Conservation (phyloP, 2,888 invertebrate species). For the Parthenolecanium corni region DNA sequence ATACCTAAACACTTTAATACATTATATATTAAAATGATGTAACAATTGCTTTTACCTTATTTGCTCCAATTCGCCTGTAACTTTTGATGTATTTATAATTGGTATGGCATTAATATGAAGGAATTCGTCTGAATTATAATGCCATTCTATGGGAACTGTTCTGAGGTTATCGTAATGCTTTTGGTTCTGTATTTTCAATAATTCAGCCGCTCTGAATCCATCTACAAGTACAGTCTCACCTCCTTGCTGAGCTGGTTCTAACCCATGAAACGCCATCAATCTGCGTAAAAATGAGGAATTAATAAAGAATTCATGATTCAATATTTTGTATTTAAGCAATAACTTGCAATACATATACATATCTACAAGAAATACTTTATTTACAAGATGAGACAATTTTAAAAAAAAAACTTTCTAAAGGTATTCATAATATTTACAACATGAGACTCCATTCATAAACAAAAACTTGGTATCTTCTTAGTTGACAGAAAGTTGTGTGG, state of each 20-base stretch:
- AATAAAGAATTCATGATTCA: background rate
- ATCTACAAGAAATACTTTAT: too few relatives aligned
- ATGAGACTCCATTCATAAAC: too few relatives aligned
- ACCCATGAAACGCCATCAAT: slow-evolving; percentile 50
- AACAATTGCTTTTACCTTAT: slow-evolving; percentile 44
- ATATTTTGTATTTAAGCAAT: too few relatives aligned
- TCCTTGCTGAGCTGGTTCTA: slow-evolving; percentile 49
- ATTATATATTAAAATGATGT: too few relatives aligned
- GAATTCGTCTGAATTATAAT: slow-evolving; percentile 52
- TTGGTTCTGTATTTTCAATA: slow-evolving; percentile 40
- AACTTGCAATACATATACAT: too few relatives aligned
- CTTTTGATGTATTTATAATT: slow-evolving; percentile 46
- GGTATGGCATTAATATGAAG: slow-evolving; percentile 48
- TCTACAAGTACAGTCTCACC: slow-evolving; percentile 65
- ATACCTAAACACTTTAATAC: too few relatives aligned
- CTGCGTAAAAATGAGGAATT: slow-evolving; percentile 33
- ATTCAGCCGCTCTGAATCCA: slow-evolving; percentile 51
- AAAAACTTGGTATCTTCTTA: too few relatives aligned
- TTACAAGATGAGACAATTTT: too few relatives aligned
- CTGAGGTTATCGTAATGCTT: slow-evolving; percentile 49
- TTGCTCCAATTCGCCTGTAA: slow-evolving; percentile 48
- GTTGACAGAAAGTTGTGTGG: too few relatives aligned
- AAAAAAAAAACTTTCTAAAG: too few relatives aligned
- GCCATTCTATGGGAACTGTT: slow-evolving; percentile 47
- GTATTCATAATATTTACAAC: too few relatives aligned